Evolutionary conservation across 2,797 vertebrate species (phyloP), one percentile per base, ranked within the genome.

Genomic region (Danio aesculapii): DNA sequence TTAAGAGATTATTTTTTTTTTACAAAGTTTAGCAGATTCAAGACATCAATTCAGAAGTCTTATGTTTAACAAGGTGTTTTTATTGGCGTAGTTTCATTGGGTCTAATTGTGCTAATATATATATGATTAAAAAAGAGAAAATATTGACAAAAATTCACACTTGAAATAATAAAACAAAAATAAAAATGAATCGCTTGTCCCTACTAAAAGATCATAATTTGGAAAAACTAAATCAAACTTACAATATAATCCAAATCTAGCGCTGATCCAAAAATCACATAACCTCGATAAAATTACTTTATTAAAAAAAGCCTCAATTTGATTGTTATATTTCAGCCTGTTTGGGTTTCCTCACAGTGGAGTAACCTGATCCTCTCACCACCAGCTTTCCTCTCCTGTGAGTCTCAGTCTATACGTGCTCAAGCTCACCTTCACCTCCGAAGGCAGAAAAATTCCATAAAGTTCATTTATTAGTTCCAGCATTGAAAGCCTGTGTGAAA

Each of bases 401-500:
- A 76, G 30, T 39, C 49, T 59, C 57, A 71, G 44, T 46, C 50
- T 50, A 14, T 39, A 63, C 52, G 46, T 58, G 30, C 44, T 21
- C 57, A 73, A 73, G 14, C 69, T 73, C 46, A 50, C 52, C 61
- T 75, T 39, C 8, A 53, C 13, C 8, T 41, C 17, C 14, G 47
- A 53, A 46, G 46, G 64, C 17, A 64, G 19, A 43, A 77, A n/a
- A 21, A 69, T 76, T 39, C 50, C 63, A 47, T 8, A 55, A 64
- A 58, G 67, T 52, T 61, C 0, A 50, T 64, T 71, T 66, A 75
- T 57, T 66, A 59, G 53, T 21, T 30, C 30, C 46, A 39, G 8
- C 57, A 55, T 44, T 69, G 63, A 58, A 70, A 75, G 16, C 49
- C 39, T 17, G 69, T 21, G 16, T 83, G 44, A 74, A 49, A 79